Conservation (phyloP, 2,888 invertebrate species). For the Eustalomyia histrio region DNA sequence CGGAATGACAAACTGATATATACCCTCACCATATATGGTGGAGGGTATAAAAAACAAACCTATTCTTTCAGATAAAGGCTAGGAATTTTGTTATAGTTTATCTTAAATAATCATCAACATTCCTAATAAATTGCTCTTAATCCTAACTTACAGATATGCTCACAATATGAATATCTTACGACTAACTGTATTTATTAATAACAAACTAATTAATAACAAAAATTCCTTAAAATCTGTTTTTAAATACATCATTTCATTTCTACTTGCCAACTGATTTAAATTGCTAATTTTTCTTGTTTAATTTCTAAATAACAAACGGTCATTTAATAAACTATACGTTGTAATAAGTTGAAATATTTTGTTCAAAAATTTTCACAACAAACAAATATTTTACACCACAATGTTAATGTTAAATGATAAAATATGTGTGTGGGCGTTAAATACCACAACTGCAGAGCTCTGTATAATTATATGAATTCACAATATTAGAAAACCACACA, state of each 20-base stretch:
- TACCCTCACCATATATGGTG: too few relatives aligned
- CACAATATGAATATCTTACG: background rate
- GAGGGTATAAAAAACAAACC: too few relatives aligned
- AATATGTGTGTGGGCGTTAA: slow-evolving; percentile 58
- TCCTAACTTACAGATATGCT: background rate
- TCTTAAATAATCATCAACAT: too few relatives aligned
- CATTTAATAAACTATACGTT: slow-evolving; percentile 56
- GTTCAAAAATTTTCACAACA: slow-evolving; percentile 25
- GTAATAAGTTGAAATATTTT: background rate
- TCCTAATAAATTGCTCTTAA: background rate
- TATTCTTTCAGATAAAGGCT: too few relatives aligned
- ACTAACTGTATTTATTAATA: background rate
- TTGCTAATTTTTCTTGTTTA: slow-evolving; percentile 20
- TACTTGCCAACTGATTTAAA: background rate
- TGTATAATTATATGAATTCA: slow-evolving; percentile 54
- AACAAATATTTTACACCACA: slow-evolving; percentile 39
- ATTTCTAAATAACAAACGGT: slow-evolving; percentile 53
- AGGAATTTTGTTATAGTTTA: too few relatives aligned
- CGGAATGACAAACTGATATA: too few relatives aligned
- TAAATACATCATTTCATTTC: background rate
- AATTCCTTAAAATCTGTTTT: background rate
- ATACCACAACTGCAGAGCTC: slow-evolving; percentile 47
- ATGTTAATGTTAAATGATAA: slow-evolving; percentile 13
- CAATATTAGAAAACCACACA: slow-evolving; percentile 53
- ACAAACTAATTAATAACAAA: background rate